phyloP scores from a whole-genome alignment of 1,140 invertebrate species.

The Ostrea denselamellosa region DNA sequence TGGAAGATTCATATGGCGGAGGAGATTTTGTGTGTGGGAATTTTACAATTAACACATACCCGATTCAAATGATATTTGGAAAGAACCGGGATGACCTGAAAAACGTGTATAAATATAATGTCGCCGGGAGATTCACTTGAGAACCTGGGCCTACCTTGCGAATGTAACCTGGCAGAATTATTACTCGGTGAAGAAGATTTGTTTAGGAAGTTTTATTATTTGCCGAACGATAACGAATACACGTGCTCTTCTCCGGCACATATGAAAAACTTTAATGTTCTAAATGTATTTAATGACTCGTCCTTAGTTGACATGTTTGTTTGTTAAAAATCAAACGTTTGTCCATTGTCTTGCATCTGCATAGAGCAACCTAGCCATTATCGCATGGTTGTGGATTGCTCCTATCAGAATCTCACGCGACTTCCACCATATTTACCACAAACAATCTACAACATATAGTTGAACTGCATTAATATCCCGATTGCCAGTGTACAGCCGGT shows the following conservation, averaged over 20 bases:
- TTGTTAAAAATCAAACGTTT: not conserved
- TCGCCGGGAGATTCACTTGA: not conserved
- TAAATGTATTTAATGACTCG: not conserved
- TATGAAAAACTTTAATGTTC: not conserved
- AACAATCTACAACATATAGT: constrained; percentile 24
- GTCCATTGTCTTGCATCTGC: not conserved
- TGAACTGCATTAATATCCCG: constrained; percentile 26
- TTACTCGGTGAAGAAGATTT: not conserved
- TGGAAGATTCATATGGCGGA: not conserved
- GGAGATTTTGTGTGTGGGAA: not conserved
- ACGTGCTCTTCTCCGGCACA: not conserved
- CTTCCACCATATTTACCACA: constrained; percentile 21
- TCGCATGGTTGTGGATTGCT: constrained; percentile 33
- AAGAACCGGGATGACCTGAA: not conserved
- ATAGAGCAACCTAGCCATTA: constrained; percentile 37
- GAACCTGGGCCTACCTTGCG: not conserved
- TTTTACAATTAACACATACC: not conserved
- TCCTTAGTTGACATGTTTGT: not conserved
- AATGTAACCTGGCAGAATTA: not conserved
- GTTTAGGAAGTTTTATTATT: not conserved
- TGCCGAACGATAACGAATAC: not conserved
- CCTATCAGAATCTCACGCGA: constrained; percentile 16
- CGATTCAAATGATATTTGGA: not conserved
- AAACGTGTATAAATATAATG: not conserved
- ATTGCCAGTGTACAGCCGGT: not conserved